Evolutionary conservation across 2,797 vertebrate species (phyloP), one percentile per base, ranked within the genome.

Genomic region (Psittacula derbiana): DNA sequence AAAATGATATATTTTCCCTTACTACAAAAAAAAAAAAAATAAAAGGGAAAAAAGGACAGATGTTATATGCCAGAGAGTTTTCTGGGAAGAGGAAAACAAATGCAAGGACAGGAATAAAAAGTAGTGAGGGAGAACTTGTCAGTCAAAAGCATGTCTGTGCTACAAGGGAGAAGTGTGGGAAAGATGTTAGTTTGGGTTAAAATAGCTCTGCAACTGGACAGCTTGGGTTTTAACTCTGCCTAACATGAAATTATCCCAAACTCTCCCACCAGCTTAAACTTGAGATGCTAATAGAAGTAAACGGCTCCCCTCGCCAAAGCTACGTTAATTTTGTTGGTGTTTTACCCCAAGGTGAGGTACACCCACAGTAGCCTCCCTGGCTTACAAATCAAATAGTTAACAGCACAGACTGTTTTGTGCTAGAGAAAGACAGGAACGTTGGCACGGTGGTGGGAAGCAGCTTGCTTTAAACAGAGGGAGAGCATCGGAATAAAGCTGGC

Each of bases 111-210:
- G 43, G 71, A 83, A 92, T 91, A 70, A 94, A 61, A 92, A 44
- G 25, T 16, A 47, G 55, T 24, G 36, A 82, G 74, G 64, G 83
- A 94, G 71, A 91, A 10, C 44, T 95, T 93, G 83, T 89, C 86
- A 90, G 61, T 44, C 5, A 5, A 74, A 70, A 74, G 30, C 66
- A 44, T 28, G 80, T 61, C 82, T 84, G 28, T 52, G n/a, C 74
- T 87, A 20, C 11, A 24, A 89, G 81, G 84, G 71, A 93, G 81
- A 84, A 93, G 69, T 94, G 93, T 96, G 95, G 89, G 93, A 97
- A 96, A 92, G 91, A 96, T 33, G 61, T 36, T 76, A 36, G 44
- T 20, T 57, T 85, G 69, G 52, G 84, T 91, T 93, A 95, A 96
- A 97, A 94, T 93, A 95, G 91, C 84, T 16, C 41, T 46, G 60